A percentile compares a stretch with the other conserved stretches of the same genome.
These are phyloP conservation scores for Actenoides hombroni DNA, from an alignment of 2,113 vertebrate species.

Conservation along the genomic window DNA sequence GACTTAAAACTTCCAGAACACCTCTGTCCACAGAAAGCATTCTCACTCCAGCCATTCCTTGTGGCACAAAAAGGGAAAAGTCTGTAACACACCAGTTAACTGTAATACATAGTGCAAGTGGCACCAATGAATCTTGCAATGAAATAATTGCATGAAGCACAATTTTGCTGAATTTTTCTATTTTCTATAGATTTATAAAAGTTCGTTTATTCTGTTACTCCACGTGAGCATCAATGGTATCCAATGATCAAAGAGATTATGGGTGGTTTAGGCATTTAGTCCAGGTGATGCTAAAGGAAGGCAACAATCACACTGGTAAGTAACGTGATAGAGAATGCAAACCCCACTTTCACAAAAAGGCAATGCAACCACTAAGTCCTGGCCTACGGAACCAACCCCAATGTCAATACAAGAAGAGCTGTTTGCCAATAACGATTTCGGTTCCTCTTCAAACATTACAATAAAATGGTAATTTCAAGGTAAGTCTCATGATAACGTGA, in stretches of 20 bases:
- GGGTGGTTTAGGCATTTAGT: background rate
- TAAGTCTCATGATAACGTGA: background rate
- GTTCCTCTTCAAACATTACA: background rate
- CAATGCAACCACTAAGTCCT: background rate
- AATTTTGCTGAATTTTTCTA: background rate
- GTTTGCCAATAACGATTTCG: background rate
- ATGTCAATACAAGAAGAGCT: accelerated
- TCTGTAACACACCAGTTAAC: background rate
- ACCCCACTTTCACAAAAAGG: background rate
- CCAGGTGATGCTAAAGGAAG: background rate
- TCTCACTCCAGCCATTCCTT: background rate
- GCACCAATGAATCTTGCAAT: background rate
- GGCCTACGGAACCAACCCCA: background rate
- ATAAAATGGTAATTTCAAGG: background rate
- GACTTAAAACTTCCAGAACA: background rate
- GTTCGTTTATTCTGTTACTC: background rate
- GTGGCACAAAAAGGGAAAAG: background rate
- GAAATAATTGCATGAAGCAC: background rate
- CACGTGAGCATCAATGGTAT: background rate
- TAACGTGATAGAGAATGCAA: background rate
- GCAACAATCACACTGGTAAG: background rate
- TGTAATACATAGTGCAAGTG: accelerated
- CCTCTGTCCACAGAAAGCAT: background rate
- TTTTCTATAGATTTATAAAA: background rate
- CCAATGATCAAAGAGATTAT: background rate